These are phyloP conservation scores for Anarsia innoxiella DNA, from an alignment of 2,888 invertebrate genomes.

Conservation along the genomic window DNA sequence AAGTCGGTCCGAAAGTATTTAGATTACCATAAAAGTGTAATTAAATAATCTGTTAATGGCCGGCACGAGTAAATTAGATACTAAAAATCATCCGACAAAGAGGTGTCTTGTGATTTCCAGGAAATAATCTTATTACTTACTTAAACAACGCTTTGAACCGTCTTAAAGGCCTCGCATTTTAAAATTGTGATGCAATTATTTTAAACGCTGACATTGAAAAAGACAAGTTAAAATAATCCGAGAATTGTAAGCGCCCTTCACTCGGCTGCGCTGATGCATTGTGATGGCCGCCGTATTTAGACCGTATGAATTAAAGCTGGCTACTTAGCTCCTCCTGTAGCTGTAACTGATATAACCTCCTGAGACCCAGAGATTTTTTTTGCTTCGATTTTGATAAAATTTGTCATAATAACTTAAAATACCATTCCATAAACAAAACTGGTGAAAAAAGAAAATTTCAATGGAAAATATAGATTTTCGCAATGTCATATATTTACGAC, in stretches of 20 bases:
- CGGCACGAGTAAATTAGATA: too few relatives aligned
- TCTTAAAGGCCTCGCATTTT: conserved; percentile 69
- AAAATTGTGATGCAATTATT: conserved; percentile 76
- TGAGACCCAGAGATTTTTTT: too few relatives aligned
- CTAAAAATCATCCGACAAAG: conserved; percentile 42
- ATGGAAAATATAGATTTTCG: too few relatives aligned
- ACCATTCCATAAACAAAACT: too few relatives aligned
- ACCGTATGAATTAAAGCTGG: conserved; percentile 53
- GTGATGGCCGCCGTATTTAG: conserved; percentile 68
- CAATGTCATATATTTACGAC: too few relatives aligned
- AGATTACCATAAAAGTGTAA: too few relatives aligned
- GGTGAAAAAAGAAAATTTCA: too few relatives aligned
- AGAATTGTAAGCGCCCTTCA: conserved; percentile 71
- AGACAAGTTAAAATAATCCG: conserved; percentile 73
- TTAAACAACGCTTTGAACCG: conserved; percentile 59
- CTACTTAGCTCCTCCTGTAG: conserved; percentile 34
- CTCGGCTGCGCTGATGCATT: conserved; percentile 65
- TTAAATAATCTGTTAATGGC: too few relatives aligned
- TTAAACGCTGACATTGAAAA: conserved; percentile 75
- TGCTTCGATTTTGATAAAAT: too few relatives aligned
- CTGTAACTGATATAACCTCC: too few relatives aligned
- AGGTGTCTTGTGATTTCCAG: conserved; percentile 60
- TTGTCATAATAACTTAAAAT: too few relatives aligned
- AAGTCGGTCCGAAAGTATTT: too few relatives aligned
- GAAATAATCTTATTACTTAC: conserved; percentile 61